A percentile compares a stretch with the other conserved stretches of the same genome.
These are phyloP conservation scores for Isoperla grammatica DNA, from an alignment of 2,888 invertebrate species.

Conservation along the genomic window DNA sequence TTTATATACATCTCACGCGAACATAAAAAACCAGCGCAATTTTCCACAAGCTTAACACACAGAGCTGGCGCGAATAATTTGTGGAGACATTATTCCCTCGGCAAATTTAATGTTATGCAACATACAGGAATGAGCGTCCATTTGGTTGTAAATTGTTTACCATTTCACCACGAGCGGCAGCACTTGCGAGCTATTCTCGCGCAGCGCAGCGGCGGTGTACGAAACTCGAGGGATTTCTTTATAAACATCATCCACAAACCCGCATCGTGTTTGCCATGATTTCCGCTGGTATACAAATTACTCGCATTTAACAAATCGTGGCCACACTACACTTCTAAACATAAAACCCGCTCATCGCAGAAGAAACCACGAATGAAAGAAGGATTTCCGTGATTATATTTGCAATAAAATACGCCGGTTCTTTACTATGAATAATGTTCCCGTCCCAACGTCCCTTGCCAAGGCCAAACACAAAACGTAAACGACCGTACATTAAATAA, in stretches of 20 bases:
- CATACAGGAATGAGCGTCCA: neutral
- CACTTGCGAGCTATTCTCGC: neutral
- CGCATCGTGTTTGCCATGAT: neutral
- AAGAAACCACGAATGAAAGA: too few species aligned
- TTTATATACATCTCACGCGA: too few species aligned
- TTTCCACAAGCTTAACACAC: neutral
- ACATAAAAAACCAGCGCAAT: too few species aligned
- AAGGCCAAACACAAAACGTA: too few species aligned
- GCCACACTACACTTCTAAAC: neutral
- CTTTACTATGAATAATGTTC: too few species aligned
- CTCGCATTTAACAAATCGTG: neutral
- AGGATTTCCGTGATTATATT: too few species aligned
- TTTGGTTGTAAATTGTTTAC: neutral
- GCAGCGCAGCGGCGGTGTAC: neutral
- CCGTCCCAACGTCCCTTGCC: too few species aligned
- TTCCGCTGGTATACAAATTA: neutral
- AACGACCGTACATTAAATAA: too few species aligned
- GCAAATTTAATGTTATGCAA: neutral
- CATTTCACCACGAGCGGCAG: neutral
- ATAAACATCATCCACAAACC: neutral
- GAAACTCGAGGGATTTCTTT: neutral
- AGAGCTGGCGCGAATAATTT: neutral
- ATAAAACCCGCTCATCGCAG: neutral
- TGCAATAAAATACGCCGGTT: too few species aligned
- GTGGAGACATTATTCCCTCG: neutral